Percentiles rank a stretch among this genome's conserved stretches.
Conservation (phyloP, 2,797 vertebrate genomes). For the Alauda arvensis region DNA sequence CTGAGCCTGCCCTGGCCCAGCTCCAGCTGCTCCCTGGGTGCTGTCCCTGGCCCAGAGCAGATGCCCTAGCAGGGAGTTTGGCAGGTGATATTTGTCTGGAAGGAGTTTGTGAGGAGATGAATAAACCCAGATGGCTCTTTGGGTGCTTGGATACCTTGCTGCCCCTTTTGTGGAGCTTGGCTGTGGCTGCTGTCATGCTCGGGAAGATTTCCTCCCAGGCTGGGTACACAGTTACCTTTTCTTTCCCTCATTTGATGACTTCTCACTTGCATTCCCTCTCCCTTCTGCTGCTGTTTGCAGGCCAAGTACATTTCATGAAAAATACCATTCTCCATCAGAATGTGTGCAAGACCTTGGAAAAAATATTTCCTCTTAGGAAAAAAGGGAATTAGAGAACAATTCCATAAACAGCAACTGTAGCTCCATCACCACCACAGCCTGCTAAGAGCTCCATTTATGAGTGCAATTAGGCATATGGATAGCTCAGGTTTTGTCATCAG, state of each 20-base stretch:
- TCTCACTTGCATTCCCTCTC: neutral
- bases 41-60: neutral
- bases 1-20: neutral
- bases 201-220: neutral
- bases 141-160: neutral
- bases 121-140: neutral
- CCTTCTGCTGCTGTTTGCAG: conserved; percentile 22
- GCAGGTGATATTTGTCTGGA: neutral
- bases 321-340: neutral
- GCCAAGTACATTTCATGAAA: neutral
- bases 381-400: conserved; percentile 40
- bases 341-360: neutral
- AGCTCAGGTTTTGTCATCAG: conserved; percentile 46
- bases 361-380: conserved; percentile 26
- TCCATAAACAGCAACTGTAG: conserved; percentile 51
- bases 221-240: neutral
- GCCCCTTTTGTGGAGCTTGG: neutral
- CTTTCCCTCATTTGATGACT: neutral
- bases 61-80: neutral
- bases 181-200: neutral
- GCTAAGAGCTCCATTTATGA: conserved; percentile 54
- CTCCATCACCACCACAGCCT: conserved; percentile 6
- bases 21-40: neutral
- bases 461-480: conserved; percentile 61
- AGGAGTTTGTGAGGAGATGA: neutral